These are phyloP conservation scores for Anas platyrhynchos DNA, from an alignment of 2,113 vertebrate genomes.

Conservation along the genomic window DNA sequence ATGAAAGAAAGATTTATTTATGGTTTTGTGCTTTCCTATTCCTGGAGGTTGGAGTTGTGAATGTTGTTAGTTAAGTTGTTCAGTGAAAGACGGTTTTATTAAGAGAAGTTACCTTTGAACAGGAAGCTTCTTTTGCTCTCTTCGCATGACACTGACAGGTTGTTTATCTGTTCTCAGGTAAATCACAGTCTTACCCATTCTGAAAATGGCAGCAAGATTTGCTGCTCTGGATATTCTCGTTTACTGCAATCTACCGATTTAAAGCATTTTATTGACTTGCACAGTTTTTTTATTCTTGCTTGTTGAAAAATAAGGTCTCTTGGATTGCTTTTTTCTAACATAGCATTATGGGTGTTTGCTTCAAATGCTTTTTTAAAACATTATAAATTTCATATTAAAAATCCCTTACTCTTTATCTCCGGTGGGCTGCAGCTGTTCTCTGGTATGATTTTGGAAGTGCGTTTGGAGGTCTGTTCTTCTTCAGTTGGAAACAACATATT, in stretches of 20 bases:
- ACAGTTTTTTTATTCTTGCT: neutral
- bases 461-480: neutral
- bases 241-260: slow-evolving; percentile 11
- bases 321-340: neutral
- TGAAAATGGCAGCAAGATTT: slow-evolving; percentile 13
- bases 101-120: neutral
- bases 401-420: neutral
- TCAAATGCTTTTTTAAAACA: neutral
- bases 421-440: neutral
- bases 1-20: neutral
- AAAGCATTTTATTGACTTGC: slow-evolving; percentile 8
- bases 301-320: neutral
- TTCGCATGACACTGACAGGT: neutral
- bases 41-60: neutral
- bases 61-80: slow-evolving; percentile 46
- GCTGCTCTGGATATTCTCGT: slow-evolving; percentile 26
- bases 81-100: slow-evolving; percentile 17
- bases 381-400: neutral
- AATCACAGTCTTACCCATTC: neutral
- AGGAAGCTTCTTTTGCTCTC: neutral
- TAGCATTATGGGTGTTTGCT: neutral
- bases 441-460: neutral
- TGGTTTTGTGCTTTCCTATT: neutral
- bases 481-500: neutral
- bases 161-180: neutral